These are phyloP conservation scores for Metalampra italica DNA, from an alignment of 2,888 invertebrate genomes.

Conservation along the genomic window DNA sequence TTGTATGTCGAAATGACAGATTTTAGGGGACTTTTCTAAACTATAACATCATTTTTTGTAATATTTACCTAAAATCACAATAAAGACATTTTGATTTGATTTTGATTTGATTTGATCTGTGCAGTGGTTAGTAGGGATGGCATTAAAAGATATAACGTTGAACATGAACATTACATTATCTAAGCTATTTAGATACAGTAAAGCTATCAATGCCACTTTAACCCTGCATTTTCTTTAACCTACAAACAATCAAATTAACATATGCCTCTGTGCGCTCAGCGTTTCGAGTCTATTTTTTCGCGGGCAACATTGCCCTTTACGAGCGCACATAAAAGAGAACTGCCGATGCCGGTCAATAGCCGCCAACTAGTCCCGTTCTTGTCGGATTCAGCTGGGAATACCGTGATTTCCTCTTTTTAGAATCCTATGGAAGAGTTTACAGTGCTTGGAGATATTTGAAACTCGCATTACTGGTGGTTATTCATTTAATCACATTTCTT, in stretches of 20 bases:
- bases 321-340: conserved; percentile 54
- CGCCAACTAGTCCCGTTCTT: conserved; percentile 30
- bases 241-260: conserved; percentile 7
- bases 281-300: conserved; percentile 34
- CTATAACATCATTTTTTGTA: no score
- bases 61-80: no score
- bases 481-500: no score
- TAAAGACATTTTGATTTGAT: no score
- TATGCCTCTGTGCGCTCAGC: neutral
- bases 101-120: no score
- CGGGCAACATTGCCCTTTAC: conserved; percentile 49
- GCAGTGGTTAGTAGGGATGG: no score
- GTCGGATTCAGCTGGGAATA: conserved; percentile 1
- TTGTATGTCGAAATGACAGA: no score
- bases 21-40: no score
- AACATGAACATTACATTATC: no score
- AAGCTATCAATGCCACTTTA: neutral
- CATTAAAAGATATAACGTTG: no score
- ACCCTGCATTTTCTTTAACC: neutral
- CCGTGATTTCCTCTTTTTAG: conserved; percentile 13
- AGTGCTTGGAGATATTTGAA: neutral
- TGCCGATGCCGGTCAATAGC: conserved; percentile 42
- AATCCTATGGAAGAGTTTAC: conserved; percentile 9
- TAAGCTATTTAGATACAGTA: no score
- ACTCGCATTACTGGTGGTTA: no score